Base-by-base conservation (phyloP, 2,113 vertebrate genomes). In the Pedetes capensis region DNA sequence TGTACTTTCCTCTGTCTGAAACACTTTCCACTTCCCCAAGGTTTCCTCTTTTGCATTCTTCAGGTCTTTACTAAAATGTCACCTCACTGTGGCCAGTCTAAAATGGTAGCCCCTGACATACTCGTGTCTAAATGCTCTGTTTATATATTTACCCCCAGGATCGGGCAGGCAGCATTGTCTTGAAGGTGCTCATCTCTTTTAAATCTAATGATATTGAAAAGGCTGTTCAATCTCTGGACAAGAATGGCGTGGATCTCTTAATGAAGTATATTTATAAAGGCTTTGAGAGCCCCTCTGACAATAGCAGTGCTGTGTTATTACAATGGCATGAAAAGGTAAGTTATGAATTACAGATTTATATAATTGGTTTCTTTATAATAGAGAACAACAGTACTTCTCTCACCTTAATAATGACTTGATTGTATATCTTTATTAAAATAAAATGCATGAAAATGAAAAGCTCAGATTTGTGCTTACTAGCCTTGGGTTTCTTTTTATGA, bases 221-320 rank as follows among this genome's bases (percentile, higher is more conserved):
- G 94, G 99, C 98, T 0, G 99, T 99, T 88, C 99, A 99, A 97
- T 99, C 99, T 0, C 98, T 99, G 93, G 99, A 99, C 97, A 99
- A 99, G 98, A 99, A 99, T 0, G 98, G 99, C 0, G 99, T 99
- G 37, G 99, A 99, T 97, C 99, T 99, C 94, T 98, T 99, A 68
- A 99, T 99, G 99, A 99, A 99, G 97, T 99, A 99, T 98, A 99
- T 99, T 98, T 99, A 99, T 98, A 99, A 99, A 98, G 99, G 99
- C 95, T 99, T 99, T 11, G 99, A 99, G 98, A 99, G 98, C 91
- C 99, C 99, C 6, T 99, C 99, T 0, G 99, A 99, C 96, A 99
- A 99, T 97, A 99, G 99, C 98, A 99, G 99, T 3, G 99, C 99
- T 0, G 98, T 99, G 87, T 98, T 99, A 49, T 93, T 99, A 97